Evolutionary conservation across 2,113 vertebrate species (phyloP).

Genomic region (Sceloporus undulatus): DNA sequence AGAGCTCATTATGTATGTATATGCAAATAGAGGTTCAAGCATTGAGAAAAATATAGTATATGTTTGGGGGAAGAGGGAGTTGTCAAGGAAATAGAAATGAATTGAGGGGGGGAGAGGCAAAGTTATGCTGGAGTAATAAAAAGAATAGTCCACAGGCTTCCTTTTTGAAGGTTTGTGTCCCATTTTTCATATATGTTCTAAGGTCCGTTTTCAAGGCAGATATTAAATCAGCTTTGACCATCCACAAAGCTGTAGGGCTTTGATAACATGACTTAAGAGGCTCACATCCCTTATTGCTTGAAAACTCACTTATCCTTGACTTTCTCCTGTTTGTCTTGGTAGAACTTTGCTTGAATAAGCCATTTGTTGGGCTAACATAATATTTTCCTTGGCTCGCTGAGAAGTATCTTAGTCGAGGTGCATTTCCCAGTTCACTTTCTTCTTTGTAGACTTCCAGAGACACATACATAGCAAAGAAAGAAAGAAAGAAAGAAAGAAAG

Average conservation of each 20-base stretch:
- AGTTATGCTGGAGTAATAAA: neutral
- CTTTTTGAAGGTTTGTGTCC: neutral
- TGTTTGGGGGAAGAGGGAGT: neutral
- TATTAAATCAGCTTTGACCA: constrained; percentile 7
- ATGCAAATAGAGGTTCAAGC: too few relatives aligned
- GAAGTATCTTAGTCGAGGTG: constrained; percentile 70
- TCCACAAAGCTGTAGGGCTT: constrained; percentile 44
- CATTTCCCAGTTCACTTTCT: constrained; percentile 73
- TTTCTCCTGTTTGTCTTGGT: constrained; percentile 79
- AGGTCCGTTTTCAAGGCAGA: neutral
- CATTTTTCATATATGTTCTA: neutral
- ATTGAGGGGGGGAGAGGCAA: neutral
- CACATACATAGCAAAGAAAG: neutral
- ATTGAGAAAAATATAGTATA: too few relatives aligned
- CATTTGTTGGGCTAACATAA: constrained; percentile 78
- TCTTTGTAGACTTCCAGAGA: constrained; percentile 69
- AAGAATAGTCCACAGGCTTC: neutral
- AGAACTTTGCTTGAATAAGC: constrained; percentile 74
- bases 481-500: neutral
- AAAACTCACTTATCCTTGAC: constrained; percentile 68
- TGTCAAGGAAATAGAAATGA: neutral
- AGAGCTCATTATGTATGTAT: too few relatives aligned
- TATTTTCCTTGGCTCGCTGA: constrained; percentile 81
- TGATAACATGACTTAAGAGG: constrained; percentile 53
- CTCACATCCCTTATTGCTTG: constrained; percentile 57